These are phyloP conservation scores for Coilia nasus DNA, from an alignment of 2,797 vertebrate genomes.

Conservation along the genomic window DNA sequence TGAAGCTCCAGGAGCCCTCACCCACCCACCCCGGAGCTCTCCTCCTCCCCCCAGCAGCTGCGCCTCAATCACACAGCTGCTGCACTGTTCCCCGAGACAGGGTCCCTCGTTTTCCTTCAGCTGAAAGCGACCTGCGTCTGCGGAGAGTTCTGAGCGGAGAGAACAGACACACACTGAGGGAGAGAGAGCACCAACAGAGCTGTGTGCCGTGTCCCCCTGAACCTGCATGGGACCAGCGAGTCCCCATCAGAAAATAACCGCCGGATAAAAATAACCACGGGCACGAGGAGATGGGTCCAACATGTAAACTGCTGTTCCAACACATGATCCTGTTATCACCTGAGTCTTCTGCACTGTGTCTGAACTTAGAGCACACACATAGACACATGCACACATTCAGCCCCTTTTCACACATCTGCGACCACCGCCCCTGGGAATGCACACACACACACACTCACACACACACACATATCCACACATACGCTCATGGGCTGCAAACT, in stretches of 20 bases:
- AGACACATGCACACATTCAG: neutral
- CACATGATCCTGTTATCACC: constrained; percentile 58
- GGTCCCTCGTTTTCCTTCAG: neutral
- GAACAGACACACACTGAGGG: neutral
- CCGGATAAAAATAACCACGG: constrained; percentile 85
- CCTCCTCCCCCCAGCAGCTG: neutral
- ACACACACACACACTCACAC: neutral
- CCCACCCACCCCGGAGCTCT: neutral
- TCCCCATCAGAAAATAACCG: constrained; percentile 73
- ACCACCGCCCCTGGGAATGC: neutral
- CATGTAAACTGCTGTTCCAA: constrained; percentile 59
- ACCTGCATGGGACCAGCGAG: constrained; percentile 51
- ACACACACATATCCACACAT: neutral
- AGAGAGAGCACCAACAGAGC: constrained; percentile 37
- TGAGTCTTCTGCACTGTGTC: constrained; percentile 31
- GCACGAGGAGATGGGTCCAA: constrained; percentile 30
- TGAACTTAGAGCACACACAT: neutral
- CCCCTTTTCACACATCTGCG: neutral
- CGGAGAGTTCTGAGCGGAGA: neutral
- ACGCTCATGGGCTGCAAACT: neutral
- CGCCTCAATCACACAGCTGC: neutral
- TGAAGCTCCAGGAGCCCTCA: neutral
- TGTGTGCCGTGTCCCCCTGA: constrained; percentile 23
- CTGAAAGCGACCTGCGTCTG: neutral
- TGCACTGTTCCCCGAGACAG: neutral